phyloP scores from a whole-genome alignment of 53 echinoderm and acorn worm genomes.

The Hippasteria phrygiana region DNA sequence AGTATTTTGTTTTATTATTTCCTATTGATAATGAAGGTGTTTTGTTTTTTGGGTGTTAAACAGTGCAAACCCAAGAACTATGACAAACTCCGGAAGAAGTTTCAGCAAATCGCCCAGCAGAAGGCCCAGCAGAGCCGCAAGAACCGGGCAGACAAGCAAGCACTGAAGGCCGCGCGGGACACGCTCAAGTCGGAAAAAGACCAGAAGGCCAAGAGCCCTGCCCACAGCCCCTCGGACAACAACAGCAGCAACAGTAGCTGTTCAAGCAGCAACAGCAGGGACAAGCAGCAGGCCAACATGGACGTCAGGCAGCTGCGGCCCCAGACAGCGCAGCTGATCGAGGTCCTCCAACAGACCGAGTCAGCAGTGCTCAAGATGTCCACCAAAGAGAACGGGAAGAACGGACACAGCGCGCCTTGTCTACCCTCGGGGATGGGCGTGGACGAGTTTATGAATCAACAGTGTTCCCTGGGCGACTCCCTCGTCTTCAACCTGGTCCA shows the following conservation, averaged over 20 bases:
- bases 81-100: constrained; percentile 98
- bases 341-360: constrained; percentile 98
- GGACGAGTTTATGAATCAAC: constrained; percentile 83
- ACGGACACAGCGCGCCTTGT: constrained; percentile 37
- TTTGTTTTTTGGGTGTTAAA: not conserved
- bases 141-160: constrained; percentile 96
- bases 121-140: constrained; percentile 97
- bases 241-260: constrained; percentile 25
- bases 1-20: not conserved
- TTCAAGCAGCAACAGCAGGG: constrained; percentile 11
- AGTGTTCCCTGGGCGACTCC: constrained; percentile 90
- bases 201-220: constrained; percentile 57
- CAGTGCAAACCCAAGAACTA: constrained; percentile 99
- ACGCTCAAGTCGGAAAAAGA: constrained; percentile 84
- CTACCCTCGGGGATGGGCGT: constrained; percentile 8
- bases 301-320: constrained; percentile 86
- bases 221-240: constrained; percentile 38
- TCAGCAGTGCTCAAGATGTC: constrained; percentile 92
- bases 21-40: not conserved
- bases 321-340: constrained; percentile 97
- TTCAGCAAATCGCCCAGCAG: constrained; percentile 97
- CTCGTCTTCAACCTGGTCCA: constrained; percentile 98
- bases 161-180: constrained; percentile 96
- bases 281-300: constrained; percentile 33
- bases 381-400: constrained; percentile 61